phyloP scores from a whole-genome alignment of 2,888 invertebrate genomes.

The Pammene aurita region DNA sequence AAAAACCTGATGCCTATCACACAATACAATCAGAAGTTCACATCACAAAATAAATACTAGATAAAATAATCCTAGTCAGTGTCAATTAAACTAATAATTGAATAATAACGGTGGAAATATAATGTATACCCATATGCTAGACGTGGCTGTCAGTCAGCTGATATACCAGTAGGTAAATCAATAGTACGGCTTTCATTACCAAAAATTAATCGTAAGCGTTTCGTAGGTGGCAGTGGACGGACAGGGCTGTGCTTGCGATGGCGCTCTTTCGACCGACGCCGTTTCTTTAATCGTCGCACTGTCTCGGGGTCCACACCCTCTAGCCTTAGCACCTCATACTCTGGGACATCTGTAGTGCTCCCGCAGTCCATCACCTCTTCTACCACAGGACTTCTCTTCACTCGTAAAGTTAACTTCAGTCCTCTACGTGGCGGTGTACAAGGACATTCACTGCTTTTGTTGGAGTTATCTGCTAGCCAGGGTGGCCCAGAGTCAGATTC shows the following conservation, averaged over 20 bases:
- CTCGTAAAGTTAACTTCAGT: slow-evolving; percentile 90
- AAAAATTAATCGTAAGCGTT: slow-evolving; percentile 92
- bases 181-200: slow-evolving; percentile 95
- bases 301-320: slow-evolving; percentile 87
- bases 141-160: slow-evolving; percentile 82
- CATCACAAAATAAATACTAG: slow-evolving; percentile 79
- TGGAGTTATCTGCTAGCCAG: slow-evolving; percentile 76
- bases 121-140: slow-evolving; percentile 71
- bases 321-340: slow-evolving; percentile 92
- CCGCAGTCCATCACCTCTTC: slow-evolving; percentile 91
- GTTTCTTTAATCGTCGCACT: slow-evolving; percentile 82
- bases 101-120: slow-evolving; percentile 80
- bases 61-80: slow-evolving; percentile 79
- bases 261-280: slow-evolving; percentile 77
- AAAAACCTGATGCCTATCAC: slow-evolving; percentile 70
- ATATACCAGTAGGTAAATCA: slow-evolving; percentile 90
- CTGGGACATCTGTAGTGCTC: slow-evolving; percentile 89
- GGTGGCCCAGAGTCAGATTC: slow-evolving; percentile 70
- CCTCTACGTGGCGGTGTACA: slow-evolving; percentile 85
- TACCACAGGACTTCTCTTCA: slow-evolving; percentile 93
- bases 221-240: slow-evolving; percentile 88
- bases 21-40: slow-evolving; percentile 71
- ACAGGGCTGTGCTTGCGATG: slow-evolving; percentile 80
- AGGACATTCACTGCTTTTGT: slow-evolving; percentile 77
- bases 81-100: slow-evolving; percentile 81